These are phyloP conservation scores for Drosophila mauritiana DNA, from an alignment of 1,140 invertebrate species.

Conservation along the genomic window DNA sequence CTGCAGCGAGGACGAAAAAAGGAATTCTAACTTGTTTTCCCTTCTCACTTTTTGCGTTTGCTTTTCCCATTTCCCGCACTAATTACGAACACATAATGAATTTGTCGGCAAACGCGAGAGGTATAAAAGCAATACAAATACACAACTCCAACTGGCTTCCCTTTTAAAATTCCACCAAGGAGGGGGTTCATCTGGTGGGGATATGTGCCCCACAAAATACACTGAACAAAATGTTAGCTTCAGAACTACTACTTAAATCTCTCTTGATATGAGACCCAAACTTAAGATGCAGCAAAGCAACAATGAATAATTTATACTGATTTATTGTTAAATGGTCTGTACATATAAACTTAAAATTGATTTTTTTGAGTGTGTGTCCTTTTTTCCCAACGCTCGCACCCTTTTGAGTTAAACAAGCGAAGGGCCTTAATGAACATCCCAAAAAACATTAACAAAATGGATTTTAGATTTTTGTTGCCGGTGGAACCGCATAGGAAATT, in stretches of 20 bases:
- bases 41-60: constrained; percentile 31
- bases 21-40: constrained; percentile 33
- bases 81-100: constrained; percentile 56
- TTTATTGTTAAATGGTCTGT: too few species aligned
- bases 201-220: neutral
- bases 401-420: neutral
- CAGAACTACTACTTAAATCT: neutral
- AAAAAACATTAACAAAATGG: constrained; percentile 6
- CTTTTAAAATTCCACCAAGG: constrained; percentile 18
- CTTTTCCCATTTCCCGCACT: constrained; percentile 47
- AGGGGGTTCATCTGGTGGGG: constrained; percentile 2
- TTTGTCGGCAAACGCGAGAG: constrained; percentile 38
- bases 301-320: too few species aligned
- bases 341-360: too few species aligned
- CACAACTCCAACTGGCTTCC: constrained; percentile 16
- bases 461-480: constrained; percentile 2
- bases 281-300: too few species aligned
- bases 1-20: constrained; percentile 6
- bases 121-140: constrained; percentile 33
- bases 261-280: too few species aligned
- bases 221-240: neutral
- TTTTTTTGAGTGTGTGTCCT: neutral
- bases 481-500: constrained; percentile 9
- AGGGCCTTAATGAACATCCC: neutral
- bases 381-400: neutral